These are phyloP conservation scores for Delichon dasypus DNA, from an alignment of 2,797 vertebrate species.

Conservation along the genomic window DNA sequence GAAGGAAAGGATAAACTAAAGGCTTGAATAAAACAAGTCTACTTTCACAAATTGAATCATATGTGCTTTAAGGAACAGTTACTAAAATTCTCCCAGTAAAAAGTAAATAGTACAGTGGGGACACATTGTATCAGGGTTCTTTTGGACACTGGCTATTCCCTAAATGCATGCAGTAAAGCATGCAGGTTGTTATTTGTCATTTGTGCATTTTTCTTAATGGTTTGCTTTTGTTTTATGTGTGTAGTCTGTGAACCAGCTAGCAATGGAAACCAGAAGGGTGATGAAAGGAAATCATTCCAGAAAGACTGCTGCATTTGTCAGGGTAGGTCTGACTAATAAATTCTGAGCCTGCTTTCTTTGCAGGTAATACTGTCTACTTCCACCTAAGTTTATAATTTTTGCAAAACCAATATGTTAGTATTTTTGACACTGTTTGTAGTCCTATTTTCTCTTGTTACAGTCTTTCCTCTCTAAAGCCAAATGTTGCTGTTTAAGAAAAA, in stretches of 20 bases:
- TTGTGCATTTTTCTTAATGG: background rate
- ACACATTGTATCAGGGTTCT: too few relatives aligned
- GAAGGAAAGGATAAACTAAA: background rate
- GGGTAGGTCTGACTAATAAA: constrained; percentile 79
- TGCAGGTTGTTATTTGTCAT: background rate
- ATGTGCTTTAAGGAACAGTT: background rate
- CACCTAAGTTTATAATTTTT: background rate
- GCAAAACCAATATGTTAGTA: background rate
- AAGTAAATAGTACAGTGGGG: background rate
- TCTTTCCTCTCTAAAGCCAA: background rate
- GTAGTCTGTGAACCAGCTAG: constrained; percentile 93
- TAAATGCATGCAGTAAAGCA: background rate
- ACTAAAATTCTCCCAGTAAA: background rate
- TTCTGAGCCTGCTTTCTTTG: background rate
- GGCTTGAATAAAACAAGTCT: background rate
- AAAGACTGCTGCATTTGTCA: constrained; percentile 94
- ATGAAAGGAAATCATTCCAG: constrained; percentile 95
- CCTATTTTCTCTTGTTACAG: background rate
- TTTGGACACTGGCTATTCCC: background rate
- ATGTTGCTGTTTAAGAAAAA: background rate
- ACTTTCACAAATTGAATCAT: background rate
- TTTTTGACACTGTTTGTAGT: background rate
- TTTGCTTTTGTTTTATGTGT: background rate
- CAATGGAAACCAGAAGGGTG: constrained; percentile 94
- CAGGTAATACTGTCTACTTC: background rate